Conservation (phyloP, 2,888 invertebrate species). For the Sycophila texana region DNA sequence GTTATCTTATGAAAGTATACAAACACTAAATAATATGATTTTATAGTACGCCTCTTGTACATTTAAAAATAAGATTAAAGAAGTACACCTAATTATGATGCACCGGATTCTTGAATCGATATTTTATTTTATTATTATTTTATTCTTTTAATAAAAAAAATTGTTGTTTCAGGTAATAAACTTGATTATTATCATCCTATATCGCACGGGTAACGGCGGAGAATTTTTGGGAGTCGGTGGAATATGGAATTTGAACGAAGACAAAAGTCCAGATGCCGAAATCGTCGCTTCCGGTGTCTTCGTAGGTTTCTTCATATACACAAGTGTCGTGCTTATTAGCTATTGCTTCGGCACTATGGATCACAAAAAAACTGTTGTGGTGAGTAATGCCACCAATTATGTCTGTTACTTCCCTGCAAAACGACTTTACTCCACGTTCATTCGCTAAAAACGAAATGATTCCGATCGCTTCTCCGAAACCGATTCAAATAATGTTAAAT, state of each 20-base stretch:
- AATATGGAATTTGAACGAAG: conserved; percentile 93
- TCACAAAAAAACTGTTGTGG: conserved; percentile 83
- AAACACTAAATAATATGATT: too few species aligned
- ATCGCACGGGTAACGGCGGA: conserved; percentile 89
- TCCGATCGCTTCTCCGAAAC: too few species aligned
- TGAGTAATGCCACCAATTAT: conserved; percentile 65
- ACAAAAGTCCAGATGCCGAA: conserved; percentile 91
- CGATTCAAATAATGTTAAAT: too few species aligned
- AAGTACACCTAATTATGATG: too few species aligned
- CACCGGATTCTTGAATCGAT: too few species aligned
- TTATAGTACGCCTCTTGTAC: too few species aligned
- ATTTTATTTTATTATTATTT: too few species aligned
- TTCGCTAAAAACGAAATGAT: too few species aligned
- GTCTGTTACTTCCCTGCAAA: neutral
- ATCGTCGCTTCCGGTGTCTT: conserved; percentile 92
- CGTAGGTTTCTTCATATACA: conserved; percentile 91
- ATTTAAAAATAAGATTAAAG: too few species aligned
- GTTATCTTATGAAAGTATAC: too few species aligned
- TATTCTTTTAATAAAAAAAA: conserved; percentile 22
- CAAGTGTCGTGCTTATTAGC: conserved; percentile 85
- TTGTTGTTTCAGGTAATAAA: conserved; percentile 84
- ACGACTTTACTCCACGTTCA: neutral
- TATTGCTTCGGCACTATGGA: conserved; percentile 86
- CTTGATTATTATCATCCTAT: conserved; percentile 86
- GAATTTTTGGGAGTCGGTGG: conserved; percentile 91